These are phyloP conservation scores for Merodon equestris DNA, from an alignment of 2,888 invertebrate genomes.

Conservation along the genomic window DNA sequence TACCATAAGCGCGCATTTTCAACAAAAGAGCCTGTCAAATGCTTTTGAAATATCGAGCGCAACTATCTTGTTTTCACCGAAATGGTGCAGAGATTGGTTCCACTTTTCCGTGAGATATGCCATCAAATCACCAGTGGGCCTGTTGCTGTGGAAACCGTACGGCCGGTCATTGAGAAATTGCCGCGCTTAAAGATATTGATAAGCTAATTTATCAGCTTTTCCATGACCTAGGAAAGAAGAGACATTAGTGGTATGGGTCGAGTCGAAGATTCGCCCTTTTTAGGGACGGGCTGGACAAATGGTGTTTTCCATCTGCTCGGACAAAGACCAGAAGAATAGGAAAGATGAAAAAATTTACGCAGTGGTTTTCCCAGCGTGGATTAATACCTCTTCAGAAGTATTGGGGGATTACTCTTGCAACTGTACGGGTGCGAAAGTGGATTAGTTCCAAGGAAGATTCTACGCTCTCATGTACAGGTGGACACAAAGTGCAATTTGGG, in stretches of 20 bases:
- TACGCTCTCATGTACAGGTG: no score
- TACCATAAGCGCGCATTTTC: constrained; percentile 7
- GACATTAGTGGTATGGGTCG: neutral
- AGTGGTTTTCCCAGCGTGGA: constrained; percentile 13
- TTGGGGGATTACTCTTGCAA: constrained; percentile 1
- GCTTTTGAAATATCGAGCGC: constrained; percentile 1
- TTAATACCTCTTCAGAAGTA: constrained; percentile 13
- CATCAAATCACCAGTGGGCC: constrained; percentile 1
- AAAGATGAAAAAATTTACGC: constrained; percentile 7
- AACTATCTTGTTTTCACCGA: neutral
- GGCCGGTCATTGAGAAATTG: neutral
- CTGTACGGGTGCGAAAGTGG: no score
- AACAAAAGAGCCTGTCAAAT: constrained; percentile 4
- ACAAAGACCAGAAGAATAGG: constrained; percentile 3
- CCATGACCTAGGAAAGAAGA: neutral
- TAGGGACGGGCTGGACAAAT: constrained; percentile 13
- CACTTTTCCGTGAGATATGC: constrained; percentile 1
- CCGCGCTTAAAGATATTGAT: neutral
- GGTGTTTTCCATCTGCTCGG: constrained; percentile 9
- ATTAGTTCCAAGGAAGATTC: no score
- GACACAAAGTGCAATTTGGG: no score
- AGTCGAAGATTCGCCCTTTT: constrained; percentile 9
- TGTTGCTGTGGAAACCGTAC: neutral
- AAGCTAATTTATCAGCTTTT: neutral
- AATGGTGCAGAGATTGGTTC: neutral